Evolutionary conservation across 2,797 vertebrate species (phyloP), one percentile per base, ranked within the genome.

Genomic region (Malurus leucopterus): DNA sequence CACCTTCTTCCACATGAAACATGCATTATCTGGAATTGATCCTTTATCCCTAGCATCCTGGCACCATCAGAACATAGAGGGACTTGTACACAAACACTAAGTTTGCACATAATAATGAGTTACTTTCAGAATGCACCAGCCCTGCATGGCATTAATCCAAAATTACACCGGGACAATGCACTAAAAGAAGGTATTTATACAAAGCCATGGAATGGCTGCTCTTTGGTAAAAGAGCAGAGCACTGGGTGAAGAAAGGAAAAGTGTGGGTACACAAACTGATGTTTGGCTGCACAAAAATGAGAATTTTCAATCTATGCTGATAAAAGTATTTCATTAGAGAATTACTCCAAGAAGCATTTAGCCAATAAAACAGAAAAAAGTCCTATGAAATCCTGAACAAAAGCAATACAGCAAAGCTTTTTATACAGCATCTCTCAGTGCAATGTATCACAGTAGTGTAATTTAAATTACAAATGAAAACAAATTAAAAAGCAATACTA

Each of bases 31-130:
- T 84, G 29, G 63, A 75, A 71, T 21, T 20, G 27, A 30, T 8
- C 13, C 26, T 23, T 34, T 57, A 61, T 4, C 14, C 16, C 22
- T 46, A 73, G 21, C 1, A 0, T 14, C n/a, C 19, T 0, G 3
- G 40, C 29, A 67, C 27, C 51, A n/a, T 36, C 15, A 78, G 15
- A 71, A 53, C 13, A 65, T 53, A 65, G 16, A 73, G 8, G 27
- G 23, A 49, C 43, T 30, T 15, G 21, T 2, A 62, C 17, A 67
- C 15, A 65, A 54, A 34, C 8, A 58, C 13, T 11, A 71, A 78
- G 19, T 11, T 11, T 46, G 15, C 9, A 30, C 6, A 57, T 30
- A 32, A 14, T 23, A 69, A 61, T 12, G 6, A 50, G 51, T 64
- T 55, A 40, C 40, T 22, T 24, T 18, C 15, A 81, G 41, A 80